Evolutionary conservation across 2,888 invertebrate genomes (phyloP).

Genomic region (Acrobasis repandana): DNA sequence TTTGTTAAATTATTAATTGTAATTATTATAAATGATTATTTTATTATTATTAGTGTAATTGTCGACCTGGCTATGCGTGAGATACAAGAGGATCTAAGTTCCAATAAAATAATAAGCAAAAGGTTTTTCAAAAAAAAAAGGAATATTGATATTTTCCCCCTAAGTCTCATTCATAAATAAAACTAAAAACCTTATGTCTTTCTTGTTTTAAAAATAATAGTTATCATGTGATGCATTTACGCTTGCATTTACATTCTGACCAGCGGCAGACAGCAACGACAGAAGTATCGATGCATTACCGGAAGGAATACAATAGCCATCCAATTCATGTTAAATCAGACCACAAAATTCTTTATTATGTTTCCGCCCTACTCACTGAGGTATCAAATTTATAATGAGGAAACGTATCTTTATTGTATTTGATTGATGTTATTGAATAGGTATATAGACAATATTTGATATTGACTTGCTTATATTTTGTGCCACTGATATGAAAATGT

Average conservation of each 20-base stretch:
- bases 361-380: slow-evolving; percentile 3
- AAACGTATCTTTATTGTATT: not conserved
- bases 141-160: not conserved
- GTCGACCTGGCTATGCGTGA: too few relatives aligned
- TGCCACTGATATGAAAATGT: too few relatives aligned
- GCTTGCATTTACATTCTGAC: slow-evolving; percentile 5
- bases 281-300: slow-evolving; percentile 7
- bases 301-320: slow-evolving; percentile 16
- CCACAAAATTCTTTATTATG: not conserved
- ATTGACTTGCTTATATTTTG: too few relatives aligned
- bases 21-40: too few relatives aligned
- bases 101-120: too few relatives aligned
- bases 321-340: slow-evolving; percentile 14
- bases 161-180: not conserved
- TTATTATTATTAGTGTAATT: too few relatives aligned
- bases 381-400: not conserved
- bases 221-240: not conserved
- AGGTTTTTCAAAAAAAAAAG: not conserved
- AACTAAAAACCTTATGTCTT: too few relatives aligned
- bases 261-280: not conserved
- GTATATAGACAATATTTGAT: too few relatives aligned
- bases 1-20: not conserved
- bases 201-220: not conserved
- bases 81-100: too few relatives aligned
- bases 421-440: not conserved